These are phyloP conservation scores for Danaus chrysippus DNA, from an alignment of 2,888 invertebrate species.

Conservation along the genomic window DNA sequence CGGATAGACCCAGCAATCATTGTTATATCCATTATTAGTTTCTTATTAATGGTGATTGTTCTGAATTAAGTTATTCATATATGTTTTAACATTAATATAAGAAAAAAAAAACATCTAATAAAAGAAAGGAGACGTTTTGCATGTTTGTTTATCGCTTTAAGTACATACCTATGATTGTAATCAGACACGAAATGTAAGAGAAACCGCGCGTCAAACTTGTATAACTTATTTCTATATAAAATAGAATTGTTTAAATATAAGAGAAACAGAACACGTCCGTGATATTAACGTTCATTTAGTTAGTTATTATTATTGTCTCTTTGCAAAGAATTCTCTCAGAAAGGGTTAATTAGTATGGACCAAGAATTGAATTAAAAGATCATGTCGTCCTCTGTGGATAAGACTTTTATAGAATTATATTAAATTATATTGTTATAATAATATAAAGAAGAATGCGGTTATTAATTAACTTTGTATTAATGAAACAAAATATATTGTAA, in stretches of 20 bases:
- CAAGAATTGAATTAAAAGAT: slow-evolving; percentile 68
- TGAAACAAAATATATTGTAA: too few species aligned
- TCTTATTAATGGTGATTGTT: slow-evolving; percentile 19
- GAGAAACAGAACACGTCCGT: slow-evolving; percentile 31
- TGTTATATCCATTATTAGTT: slow-evolving; percentile 70
- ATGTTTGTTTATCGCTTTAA: too few species aligned
- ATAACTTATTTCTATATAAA: neutral
- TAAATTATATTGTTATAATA: too few species aligned
- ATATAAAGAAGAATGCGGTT: too few species aligned
- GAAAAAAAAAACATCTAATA: neutral
- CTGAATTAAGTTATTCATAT: slow-evolving; percentile 4
- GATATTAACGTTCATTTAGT: slow-evolving; percentile 46
- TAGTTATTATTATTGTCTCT: slow-evolving; percentile 65
- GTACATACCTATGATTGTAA: too few species aligned
- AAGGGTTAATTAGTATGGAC: slow-evolving; percentile 72
- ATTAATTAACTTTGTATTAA: too few species aligned
- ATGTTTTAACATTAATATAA: neutral
- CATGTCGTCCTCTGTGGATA: slow-evolving; percentile 44
- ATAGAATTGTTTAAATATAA: slow-evolving; percentile 20
- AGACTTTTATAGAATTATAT: slow-evolving; percentile 14
- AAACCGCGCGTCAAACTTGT: neutral
- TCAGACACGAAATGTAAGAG: too few species aligned
- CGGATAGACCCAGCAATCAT: slow-evolving; percentile 67
- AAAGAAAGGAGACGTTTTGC: too few species aligned
- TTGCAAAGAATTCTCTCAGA: slow-evolving; percentile 62